Conservation (phyloP, 2,113 vertebrate species). For the Mellivora capensis region DNA sequence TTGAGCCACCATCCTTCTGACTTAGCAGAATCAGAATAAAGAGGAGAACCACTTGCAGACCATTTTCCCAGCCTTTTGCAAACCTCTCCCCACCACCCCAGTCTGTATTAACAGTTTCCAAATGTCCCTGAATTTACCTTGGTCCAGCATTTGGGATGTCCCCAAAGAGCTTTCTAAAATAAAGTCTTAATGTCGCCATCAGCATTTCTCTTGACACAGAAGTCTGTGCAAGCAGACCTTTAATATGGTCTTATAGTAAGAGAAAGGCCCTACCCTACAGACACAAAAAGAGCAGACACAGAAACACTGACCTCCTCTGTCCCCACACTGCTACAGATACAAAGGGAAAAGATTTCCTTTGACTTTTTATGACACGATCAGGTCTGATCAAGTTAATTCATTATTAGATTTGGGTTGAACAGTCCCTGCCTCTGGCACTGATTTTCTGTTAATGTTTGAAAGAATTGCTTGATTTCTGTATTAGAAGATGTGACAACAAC, state of each 20-base stretch:
- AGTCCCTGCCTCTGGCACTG: not conserved
- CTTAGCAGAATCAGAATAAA: not conserved
- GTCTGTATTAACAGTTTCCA: not conserved
- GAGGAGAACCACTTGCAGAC: not conserved
- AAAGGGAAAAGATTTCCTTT: not conserved
- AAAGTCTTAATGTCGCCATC: not conserved
- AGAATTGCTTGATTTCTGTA: not conserved
- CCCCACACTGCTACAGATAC: not conserved
- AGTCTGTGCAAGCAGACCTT: not conserved
- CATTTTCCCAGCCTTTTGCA: not conserved
- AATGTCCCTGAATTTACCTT: not conserved
- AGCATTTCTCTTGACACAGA: not conserved
- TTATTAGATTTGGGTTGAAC: not conserved
- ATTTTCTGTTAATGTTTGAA: not conserved
- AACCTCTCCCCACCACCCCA: not conserved
- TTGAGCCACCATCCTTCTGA: not conserved
- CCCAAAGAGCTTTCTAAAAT: not conserved
- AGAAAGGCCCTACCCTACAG: not conserved
- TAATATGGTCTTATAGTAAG: not conserved
- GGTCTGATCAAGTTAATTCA: not conserved
- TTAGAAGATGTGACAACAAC: not conserved
- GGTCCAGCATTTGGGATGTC: not conserved
- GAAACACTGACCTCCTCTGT: not conserved
- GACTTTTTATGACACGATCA: not conserved
- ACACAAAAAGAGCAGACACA: not conserved